Evolutionary conservation across 2,797 vertebrate genomes (phyloP), one percentile per base, ranked within the genome.

Genomic region (Cichlasoma orientale): DNA sequence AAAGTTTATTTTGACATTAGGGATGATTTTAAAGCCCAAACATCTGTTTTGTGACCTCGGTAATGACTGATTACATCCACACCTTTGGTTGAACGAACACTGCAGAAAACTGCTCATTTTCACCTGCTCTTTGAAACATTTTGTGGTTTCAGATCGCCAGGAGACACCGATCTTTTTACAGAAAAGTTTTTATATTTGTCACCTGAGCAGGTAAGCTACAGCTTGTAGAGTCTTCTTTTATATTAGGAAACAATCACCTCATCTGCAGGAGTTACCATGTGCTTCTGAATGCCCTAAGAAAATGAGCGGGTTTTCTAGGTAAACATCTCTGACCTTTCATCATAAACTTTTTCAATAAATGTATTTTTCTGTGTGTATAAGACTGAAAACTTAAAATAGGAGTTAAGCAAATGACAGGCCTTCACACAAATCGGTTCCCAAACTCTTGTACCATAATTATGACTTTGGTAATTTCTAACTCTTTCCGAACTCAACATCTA

Each of bases 81-180:
- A 54, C 54, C 50, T 82, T 66, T 80, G 54, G 12, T 83, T 82
- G 70, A 61, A 61, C 47, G 68, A 71, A 69, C 25, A 66, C 23
- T 63, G 54, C 18, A 61, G 18, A 73, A 68, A 73, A 54, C 29
- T 31, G 29, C 33, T 56, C 1, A 41, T 50, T 31, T 63, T 73
- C 13, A 38, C 10, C 63, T 68, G 25, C 23, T 9, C 16, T 69
- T 74, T 57, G 8, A 47, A 44, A 36, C 1, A 56, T n/a, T 25
- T 66, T 5, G 23, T 63, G 50, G 27, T 72, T 78, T 11, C 63
- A 36, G n/a, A 47, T 19, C 56, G n/a, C 10, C 33, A 74, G 25
- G 7, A 78, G 25, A 88, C 27, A 23, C 31, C 8, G 2, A 16
- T 68, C 21, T 12, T 68, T 68, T 50, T 29, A 50, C 63, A n/a